These are phyloP conservation scores for Ectemnius cavifrons DNA, from an alignment of 2,888 invertebrate genomes.

Conservation along the genomic window DNA sequence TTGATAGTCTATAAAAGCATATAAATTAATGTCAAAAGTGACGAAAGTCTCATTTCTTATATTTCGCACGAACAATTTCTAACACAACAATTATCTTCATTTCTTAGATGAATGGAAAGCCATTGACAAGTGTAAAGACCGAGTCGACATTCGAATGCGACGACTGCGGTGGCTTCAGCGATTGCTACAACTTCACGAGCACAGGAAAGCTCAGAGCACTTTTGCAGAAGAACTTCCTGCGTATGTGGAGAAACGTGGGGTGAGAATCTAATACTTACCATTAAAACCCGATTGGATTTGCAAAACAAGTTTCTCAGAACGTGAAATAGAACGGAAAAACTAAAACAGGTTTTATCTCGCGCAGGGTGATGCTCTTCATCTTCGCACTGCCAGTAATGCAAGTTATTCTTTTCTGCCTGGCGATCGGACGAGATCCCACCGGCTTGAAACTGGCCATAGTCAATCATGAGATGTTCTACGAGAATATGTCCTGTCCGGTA, in stretches of 20 bases:
- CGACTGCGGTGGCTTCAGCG: slow-evolving; percentile 80
- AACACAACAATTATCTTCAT: too few species aligned
- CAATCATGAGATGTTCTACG: slow-evolving; percentile 83
- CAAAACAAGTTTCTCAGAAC: too few species aligned
- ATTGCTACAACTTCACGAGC: slow-evolving; percentile 85
- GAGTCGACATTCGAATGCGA: slow-evolving; percentile 81
- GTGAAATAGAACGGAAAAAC: neutral
- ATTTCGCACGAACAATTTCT: too few species aligned
- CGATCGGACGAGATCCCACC: slow-evolving; percentile 92
- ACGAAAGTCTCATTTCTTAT: too few species aligned
- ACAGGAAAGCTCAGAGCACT: slow-evolving; percentile 91
- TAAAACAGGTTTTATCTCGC: neutral
- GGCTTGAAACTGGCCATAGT: slow-evolving; percentile 89
- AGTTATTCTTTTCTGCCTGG: slow-evolving; percentile 94
- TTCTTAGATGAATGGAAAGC: slow-evolving; percentile 72
- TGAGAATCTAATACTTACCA: slow-evolving; percentile 61
- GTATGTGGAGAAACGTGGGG: slow-evolving; percentile 96
- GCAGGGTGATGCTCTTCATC: slow-evolving; percentile 92
- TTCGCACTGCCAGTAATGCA: slow-evolving; percentile 96
- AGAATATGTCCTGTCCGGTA: slow-evolving; percentile 78
- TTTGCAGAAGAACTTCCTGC: slow-evolving; percentile 91
- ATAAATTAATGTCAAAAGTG: too few species aligned
- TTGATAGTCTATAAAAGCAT: too few species aligned
- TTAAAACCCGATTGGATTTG: neutral
- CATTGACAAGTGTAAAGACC: slow-evolving; percentile 70